Percentiles rank a stretch among this genome's conserved stretches.
Evolutionary conservation across 2,797 vertebrate species (phyloP).

Genomic region (Malurus leucopterus): DNA sequence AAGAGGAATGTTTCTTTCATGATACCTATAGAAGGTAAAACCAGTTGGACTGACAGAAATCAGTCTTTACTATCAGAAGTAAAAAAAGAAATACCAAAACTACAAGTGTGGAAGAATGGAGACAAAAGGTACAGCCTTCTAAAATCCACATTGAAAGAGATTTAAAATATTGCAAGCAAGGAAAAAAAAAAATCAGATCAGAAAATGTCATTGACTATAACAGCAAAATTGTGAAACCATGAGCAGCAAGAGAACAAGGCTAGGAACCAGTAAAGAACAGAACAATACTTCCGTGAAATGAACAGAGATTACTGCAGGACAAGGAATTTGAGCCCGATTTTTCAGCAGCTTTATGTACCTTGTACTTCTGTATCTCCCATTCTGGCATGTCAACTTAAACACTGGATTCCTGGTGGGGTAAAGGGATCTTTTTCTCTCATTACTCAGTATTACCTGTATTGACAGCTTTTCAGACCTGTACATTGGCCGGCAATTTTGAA

Average conservation of each 20-base stretch:
- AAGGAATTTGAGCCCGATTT: neutral
- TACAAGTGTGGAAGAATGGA: neutral
- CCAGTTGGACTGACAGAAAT: neutral
- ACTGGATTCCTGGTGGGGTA: neutral
- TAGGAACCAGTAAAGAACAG: neutral
- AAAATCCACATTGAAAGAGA: neutral
- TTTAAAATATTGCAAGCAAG: neutral
- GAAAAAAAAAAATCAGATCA: neutral
- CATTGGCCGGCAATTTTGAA: neutral
- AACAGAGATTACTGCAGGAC: neutral
- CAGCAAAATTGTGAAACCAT: neutral
- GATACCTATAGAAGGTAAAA: neutral
- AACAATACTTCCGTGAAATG: neutral
- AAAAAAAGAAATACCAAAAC: neutral
- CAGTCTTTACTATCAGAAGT: neutral
- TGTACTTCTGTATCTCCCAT: neutral
- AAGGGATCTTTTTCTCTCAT: neutral
- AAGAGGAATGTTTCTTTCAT: neutral
- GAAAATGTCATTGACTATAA: neutral
- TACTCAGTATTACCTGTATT: neutral
- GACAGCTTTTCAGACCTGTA: neutral
- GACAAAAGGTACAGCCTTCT: neutral
- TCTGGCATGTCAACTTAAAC: neutral
- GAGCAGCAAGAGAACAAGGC: neutral
- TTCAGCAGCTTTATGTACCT: neutral